Evolutionary conservation across 2,113 vertebrate species (phyloP), one percentile per base, ranked within the genome.

Genomic region (Limanda limanda): DNA sequence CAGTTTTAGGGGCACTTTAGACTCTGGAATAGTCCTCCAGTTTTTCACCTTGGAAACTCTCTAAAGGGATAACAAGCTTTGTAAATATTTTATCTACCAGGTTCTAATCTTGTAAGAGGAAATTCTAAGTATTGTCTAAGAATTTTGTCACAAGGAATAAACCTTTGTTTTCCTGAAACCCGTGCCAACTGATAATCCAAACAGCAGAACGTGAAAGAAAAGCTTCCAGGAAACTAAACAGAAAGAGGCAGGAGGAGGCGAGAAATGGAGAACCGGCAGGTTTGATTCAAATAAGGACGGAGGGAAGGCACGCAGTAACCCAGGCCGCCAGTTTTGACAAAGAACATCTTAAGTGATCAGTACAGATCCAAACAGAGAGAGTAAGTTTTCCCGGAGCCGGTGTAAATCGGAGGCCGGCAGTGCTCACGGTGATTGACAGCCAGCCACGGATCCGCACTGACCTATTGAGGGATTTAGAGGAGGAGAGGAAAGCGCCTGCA

Each of bases 391-490:
- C 51, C 1, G 20, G 51, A 54, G 51, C 21, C 51, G 2, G 51
- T 52, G 51, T 52, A 52, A 52, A 20, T 52, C 20, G 8, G 51
- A 54, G 51, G 20, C 51, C 51, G 20, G 51, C 51, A 18, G 51
- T 10, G 51, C 51, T 54, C 51, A 1, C 51, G 7, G 51, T 54
- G 51, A 54, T 21, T 54, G 51, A 54, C 51, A 54, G 51, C 13
- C 51, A 1, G 51, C 51, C 20, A 15, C 8, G 6, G 20, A 24
- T 25, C 57, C 58, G 64, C 70, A 18, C 17, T 58, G 71, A 81
- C 82, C 82, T 40, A 62, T 57, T 55, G 68, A 77, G 74, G 77
- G 79, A 74, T 78, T 83, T 81, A 66, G 63, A 64, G 68, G 63
- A 73, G 74, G 51, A 3, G 51, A 54, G 20, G 51, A 54, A 10